phyloP scores from a whole-genome alignment of 2,113 vertebrate genomes.

The Hymenochirus boettgeri region DNA sequence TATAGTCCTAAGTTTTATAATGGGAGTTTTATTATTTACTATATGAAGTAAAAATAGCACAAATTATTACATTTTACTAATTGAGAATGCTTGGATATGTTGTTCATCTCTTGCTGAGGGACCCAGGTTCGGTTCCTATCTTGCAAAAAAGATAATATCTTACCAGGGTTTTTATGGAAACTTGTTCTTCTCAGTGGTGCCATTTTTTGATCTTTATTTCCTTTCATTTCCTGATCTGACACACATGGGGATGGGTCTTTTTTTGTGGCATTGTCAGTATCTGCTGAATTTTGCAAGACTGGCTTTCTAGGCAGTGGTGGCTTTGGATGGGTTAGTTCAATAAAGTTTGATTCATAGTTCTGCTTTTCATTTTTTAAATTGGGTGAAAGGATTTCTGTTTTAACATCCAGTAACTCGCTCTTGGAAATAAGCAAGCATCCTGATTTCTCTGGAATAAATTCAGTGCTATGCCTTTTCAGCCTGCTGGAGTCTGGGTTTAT shows the following conservation, averaged over 20 bases:
- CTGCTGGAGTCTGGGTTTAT: constrained; percentile 51
- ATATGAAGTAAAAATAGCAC: too few relatives aligned
- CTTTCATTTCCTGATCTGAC: constrained; percentile 50
- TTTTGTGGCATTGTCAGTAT: constrained; percentile 38
- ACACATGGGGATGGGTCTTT: constrained; percentile 19
- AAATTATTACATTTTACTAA: too few relatives aligned
- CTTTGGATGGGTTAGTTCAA: constrained; percentile 59
- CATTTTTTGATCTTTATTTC: constrained; percentile 51
- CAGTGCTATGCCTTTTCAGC: constrained; percentile 61
- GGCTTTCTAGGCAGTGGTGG: constrained; percentile 63
- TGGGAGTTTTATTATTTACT: too few relatives aligned
- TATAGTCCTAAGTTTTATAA: too few relatives aligned
- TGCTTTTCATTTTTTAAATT: constrained; percentile 49
- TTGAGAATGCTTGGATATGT: too few relatives aligned
- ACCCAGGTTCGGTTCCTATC: too few relatives aligned
- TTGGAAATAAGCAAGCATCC: constrained; percentile 47
- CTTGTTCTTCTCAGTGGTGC: constrained; percentile 50
- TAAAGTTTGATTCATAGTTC: constrained; percentile 52
- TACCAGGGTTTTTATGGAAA: constrained; percentile 64
- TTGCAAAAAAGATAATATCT: constrained; percentile 52
- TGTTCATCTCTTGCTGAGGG: too few relatives aligned
- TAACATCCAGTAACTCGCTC: constrained; percentile 42
- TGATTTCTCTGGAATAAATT: constrained; percentile 53
- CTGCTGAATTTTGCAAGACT: constrained; percentile 49
- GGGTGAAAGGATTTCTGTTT: not conserved